These are phyloP conservation scores for Tetragonula carbonaria DNA, from an alignment of 2,888 invertebrate genomes.

Conservation along the genomic window DNA sequence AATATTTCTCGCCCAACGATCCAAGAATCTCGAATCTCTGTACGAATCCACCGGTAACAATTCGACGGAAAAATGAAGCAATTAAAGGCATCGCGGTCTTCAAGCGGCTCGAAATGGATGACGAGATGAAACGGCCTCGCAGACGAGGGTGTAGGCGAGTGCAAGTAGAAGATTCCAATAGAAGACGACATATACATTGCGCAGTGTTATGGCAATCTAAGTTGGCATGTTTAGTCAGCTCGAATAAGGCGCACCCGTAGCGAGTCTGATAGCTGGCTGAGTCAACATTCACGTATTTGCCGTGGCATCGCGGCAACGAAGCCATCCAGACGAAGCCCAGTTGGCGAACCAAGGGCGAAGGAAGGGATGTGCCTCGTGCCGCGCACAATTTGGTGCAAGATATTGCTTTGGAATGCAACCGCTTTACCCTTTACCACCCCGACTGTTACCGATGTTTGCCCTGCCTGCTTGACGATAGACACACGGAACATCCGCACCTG, in stretches of 20 bases:
- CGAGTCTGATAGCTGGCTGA: slow-evolving; percentile 78
- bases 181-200: slow-evolving; percentile 51
- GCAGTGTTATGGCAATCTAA: slow-evolving; percentile 79
- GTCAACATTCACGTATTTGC: slow-evolving; percentile 79
- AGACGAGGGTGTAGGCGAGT: slow-evolving; percentile 24
- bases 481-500: slow-evolving; percentile 28
- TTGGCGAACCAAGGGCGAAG: slow-evolving; percentile 61
- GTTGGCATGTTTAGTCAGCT: slow-evolving; percentile 80
- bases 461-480: slow-evolving; percentile 62
- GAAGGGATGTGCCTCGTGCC: slow-evolving; percentile 65
- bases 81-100: slow-evolving; percentile 17
- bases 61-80: background rate
- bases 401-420: slow-evolving; percentile 76
- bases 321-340: slow-evolving; percentile 70
- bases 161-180: slow-evolving; percentile 49
- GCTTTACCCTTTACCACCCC: slow-evolving; percentile 69
- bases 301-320: slow-evolving; percentile 69
- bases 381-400: slow-evolving; percentile 76
- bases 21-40: background rate
- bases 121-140: slow-evolving; percentile 31
- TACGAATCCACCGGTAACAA: background rate
- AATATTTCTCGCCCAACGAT: background rate
- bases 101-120: slow-evolving; percentile 3
- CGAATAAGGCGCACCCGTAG: slow-evolving; percentile 70
- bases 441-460: slow-evolving; percentile 74